These are phyloP conservation scores for Onthophagus sagittarius DNA, from an alignment of 2,888 invertebrate genomes.

Conservation along the genomic window DNA sequence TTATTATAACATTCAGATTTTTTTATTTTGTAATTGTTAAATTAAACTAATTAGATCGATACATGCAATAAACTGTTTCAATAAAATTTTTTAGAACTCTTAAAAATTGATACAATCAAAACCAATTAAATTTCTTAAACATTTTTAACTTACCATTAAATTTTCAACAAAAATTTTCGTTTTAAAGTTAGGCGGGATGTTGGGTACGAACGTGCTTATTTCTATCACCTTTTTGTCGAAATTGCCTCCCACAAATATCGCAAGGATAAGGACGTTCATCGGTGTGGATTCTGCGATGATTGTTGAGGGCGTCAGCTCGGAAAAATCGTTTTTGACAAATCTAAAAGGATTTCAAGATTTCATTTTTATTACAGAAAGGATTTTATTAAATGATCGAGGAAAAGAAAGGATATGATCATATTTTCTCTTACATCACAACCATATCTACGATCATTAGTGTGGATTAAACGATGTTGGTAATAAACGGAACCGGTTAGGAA, in stretches of 20 bases:
- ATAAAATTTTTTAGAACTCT: no score
- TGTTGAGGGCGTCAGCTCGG: slow-evolving; percentile 61
- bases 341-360: slow-evolving; percentile 31
- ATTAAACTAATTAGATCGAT: no score
- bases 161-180: neutral
- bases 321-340: slow-evolving; percentile 60
- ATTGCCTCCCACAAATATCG: slow-evolving; percentile 51
- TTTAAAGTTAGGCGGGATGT: slow-evolving; percentile 40
- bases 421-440: slow-evolving; percentile 53
- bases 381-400: neutral
- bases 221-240: slow-evolving; percentile 56
- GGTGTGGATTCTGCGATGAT: slow-evolving; percentile 60
- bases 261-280: slow-evolving; percentile 57
- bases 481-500: slow-evolving; percentile 62
- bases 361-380: no score
- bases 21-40: neutral
- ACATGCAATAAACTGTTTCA: no score
- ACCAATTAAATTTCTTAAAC: no score
- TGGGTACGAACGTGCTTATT: slow-evolving; percentile 57
- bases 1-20: neutral
- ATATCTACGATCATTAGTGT: slow-evolving; percentile 60
- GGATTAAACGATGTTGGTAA: slow-evolving; percentile 61
- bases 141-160: no score
- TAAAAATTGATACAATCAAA: no score
- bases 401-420: no score